Evolutionary conservation across 2,797 vertebrate species (phyloP).

Genomic region (Schizothorax lantsangensis): DNA sequence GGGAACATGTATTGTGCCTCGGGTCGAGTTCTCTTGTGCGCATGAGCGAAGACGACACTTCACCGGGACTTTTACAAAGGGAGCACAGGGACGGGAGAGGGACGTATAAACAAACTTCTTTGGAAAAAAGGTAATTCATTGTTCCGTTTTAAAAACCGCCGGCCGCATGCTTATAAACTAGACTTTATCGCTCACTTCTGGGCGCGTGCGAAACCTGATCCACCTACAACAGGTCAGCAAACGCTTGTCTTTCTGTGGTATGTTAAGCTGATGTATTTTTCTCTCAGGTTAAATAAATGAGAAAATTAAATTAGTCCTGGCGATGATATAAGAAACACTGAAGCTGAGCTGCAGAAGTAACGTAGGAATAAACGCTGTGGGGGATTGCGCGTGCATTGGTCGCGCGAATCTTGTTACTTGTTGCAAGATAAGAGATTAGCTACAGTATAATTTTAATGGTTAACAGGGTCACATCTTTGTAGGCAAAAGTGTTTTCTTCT

Average conservation of each 20-base stretch:
- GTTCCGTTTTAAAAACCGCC: constrained; percentile 13
- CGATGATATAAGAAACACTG: background rate
- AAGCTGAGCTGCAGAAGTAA: background rate
- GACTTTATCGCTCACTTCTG: background rate
- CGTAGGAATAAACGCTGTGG: background rate
- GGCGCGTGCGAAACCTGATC: constrained; percentile 35
- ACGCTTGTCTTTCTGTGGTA: background rate
- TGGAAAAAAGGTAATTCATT: constrained; percentile 32
- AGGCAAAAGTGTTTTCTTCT: background rate
- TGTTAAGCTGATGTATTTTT: background rate
- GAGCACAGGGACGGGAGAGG: background rate
- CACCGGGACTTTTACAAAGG: constrained; percentile 39
- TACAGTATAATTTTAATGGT: constrained; percentile 24
- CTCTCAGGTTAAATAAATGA: background rate
- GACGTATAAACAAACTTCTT: constrained; percentile 30
- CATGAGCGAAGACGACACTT: constrained; percentile 57
- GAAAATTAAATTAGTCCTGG: background rate
- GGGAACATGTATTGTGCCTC: constrained; percentile 40
- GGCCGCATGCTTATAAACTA: background rate
- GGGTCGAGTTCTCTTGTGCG: constrained; percentile 43
- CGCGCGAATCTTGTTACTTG: constrained; percentile 8
- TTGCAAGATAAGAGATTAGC: constrained; percentile 13
- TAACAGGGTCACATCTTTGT: constrained; percentile 8
- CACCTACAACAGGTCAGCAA: constrained; percentile 41
- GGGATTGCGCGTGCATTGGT: background rate